Base-by-base conservation (phyloP, 2,888 invertebrate genomes). In the Girardia tigrina region DNA sequence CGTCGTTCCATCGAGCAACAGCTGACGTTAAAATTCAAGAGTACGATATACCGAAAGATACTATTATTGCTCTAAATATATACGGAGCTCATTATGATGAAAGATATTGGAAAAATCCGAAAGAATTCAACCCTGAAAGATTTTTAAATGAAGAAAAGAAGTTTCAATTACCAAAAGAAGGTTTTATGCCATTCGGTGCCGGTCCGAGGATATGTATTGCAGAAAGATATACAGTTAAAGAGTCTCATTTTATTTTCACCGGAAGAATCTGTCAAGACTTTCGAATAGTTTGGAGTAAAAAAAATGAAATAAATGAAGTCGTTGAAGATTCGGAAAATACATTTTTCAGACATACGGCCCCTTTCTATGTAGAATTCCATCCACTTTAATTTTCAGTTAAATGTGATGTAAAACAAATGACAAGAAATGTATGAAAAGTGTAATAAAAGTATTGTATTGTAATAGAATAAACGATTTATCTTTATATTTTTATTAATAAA, bases 1-100 rank as follows among this genome's bases (percentile, higher is more conserved):
- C n/a, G 12, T 20, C 26, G 16, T 75, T 77, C 14, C 77, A 78
- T 14, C 27, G 36, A 23, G 73, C 75, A 12, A 26, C 8, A 26
- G 77, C 70, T n/a, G 77, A 77, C 28, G 26, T 56, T 0, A 29
- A 75, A 72, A 70, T 79, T 16, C 72, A 36, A 2, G 77, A 74
- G 1, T 78, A 77, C 28, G 23, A 28, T 16, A 70, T 78, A 2
- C 77, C 78, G 0, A 78, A 77, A 27, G 80, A 79, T 14, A 76
- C 80, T 14, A 79, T 81, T 27, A 78, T 82, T 1, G 79, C 81
- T 2, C 80, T 80, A n/a, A 81, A 81, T 74, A 71, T 81, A 0
- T 79, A 80, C 72, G 80, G 81, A 0, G 81, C 80, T 2, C 82
- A 81, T 77, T 77, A 78, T 26, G 81, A 82, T 73, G 78, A 79